Percentiles rank a stretch among this genome's conserved stretches.
phyloP scores from a whole-genome alignment of 2,888 invertebrate genomes.

The Neoaliturus tenellus region DNA sequence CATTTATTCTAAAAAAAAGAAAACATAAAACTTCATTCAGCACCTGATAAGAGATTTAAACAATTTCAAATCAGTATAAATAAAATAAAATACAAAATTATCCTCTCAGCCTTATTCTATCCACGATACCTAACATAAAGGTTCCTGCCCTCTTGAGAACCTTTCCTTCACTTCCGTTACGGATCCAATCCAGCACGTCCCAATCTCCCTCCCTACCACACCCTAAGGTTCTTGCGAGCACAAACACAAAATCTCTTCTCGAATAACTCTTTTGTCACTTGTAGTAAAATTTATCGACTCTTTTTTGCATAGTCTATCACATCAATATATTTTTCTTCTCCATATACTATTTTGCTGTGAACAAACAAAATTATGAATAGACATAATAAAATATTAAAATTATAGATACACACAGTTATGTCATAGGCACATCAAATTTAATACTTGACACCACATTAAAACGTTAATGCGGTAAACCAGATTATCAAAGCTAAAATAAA shows the following conservation, averaged over 20 bases:
- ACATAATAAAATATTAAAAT: not conserved
- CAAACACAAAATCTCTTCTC: conserved; percentile 37
- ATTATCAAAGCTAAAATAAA: no score
- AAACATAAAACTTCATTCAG: conserved; percentile 34
- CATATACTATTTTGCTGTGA: conserved; percentile 38
- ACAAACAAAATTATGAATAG: not conserved
- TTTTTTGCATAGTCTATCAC: conserved; percentile 38
- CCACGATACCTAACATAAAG: conserved; percentile 36
- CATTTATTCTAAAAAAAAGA: not conserved
- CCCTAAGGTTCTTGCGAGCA: conserved; percentile 8
- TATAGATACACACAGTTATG: no score
- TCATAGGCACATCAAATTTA: no score
- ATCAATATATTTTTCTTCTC: not conserved
- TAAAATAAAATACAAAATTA: not conserved
- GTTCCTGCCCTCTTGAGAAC: not conserved
- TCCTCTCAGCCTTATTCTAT: conserved; percentile 33
- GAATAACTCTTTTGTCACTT: conserved; percentile 4
- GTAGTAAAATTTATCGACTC: conserved; percentile 26
- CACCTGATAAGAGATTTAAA: conserved; percentile 6
- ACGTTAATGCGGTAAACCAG: no score
- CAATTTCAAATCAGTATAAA: not conserved
- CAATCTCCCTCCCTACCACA: not conserved
- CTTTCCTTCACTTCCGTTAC: conserved; percentile 26
- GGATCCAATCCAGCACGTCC: conserved; percentile 38
- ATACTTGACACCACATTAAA: no score